Percentiles rank a stretch among this genome's conserved stretches.
phyloP scores from a whole-genome alignment of 2,113 vertebrate genomes.

The Rhodinocichla rosea region DNA sequence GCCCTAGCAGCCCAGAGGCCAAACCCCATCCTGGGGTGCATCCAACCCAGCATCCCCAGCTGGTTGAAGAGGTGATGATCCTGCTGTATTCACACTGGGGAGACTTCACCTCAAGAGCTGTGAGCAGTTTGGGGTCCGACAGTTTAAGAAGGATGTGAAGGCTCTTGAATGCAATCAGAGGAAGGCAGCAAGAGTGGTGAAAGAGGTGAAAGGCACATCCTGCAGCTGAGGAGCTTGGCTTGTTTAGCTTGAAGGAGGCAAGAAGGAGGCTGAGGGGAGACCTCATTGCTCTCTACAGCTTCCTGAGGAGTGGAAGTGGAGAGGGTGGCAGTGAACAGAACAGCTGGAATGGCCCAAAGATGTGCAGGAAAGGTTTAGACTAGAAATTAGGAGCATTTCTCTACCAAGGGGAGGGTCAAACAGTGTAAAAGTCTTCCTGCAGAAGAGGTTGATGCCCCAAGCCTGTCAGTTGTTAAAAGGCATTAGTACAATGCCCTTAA shows the following conservation, averaged over 20 bases:
- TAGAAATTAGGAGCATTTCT: background rate
- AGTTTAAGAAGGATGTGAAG: background rate
- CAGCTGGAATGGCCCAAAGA: background rate
- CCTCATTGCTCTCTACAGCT: background rate
- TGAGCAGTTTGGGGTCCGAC: background rate
- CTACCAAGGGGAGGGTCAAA: background rate
- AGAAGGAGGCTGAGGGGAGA: background rate
- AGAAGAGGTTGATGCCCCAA: background rate
- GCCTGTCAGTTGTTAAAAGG: background rate
- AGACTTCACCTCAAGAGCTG: accelerated
- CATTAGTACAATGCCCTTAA: background rate
- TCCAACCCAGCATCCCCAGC: background rate
- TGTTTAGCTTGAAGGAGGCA: background rate
- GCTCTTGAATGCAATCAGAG: background rate
- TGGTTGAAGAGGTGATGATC: background rate
- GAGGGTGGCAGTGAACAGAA: background rate
- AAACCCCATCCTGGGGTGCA: accelerated
- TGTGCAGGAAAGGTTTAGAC: background rate
- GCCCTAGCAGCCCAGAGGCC: background rate
- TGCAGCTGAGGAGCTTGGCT: background rate
- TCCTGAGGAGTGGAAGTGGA: background rate
- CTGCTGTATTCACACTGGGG: accelerated
- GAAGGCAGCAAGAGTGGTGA: background rate
- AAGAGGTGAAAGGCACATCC: background rate
- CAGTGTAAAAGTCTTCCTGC: background rate